Base-by-base conservation (phyloP, 2,797 vertebrate genomes). In the Tokudaia muenninki region DNA sequence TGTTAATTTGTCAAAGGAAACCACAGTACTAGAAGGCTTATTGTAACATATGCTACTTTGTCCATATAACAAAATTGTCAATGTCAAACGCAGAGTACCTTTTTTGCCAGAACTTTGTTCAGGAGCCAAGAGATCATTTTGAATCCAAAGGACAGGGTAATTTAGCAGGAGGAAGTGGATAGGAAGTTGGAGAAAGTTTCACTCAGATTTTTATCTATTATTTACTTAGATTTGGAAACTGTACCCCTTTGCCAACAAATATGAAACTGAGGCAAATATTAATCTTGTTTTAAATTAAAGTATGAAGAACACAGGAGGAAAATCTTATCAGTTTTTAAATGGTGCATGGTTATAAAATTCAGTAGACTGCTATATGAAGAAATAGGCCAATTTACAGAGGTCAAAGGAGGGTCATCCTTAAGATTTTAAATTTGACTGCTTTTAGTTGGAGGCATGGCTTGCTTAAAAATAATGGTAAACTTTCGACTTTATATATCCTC, bases 1-100 rank as follows among this genome's bases (percentile, higher is more conserved):
- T 74, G 17, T 55, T 94, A 80, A 87, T 90, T 96, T 87, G 29
- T 92, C 80, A 82, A 14, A 44, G 24, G 65, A 93, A 93, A 92
- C n/a, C 6, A 52, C 52, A 65, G 21, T 59, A 34, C 52, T 67
- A 50, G 41, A 78, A 84, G 92, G 19, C 59, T 96, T 96, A 34
- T 61, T 79, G n/a, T 72, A 50, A 87, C 2, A 19, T 72, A n/a
- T 59, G 80, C 65, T 92, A 77, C 61, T 94, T 78, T 74, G 52
- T 84, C 72, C 65, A 8, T 63, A 65, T 92, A 93, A 90, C 77
- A 47, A 82, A 91, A 61, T 67, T 26, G 17, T 95, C 41, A 24
- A 17, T 90, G 67, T 59, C 70, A 57, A 94, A 95, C 16, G 26
- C n/a, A 70, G 34, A 82, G n/a, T 41, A 19, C 9, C 19, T 29